phyloP scores from a whole-genome alignment of 2,888 invertebrate genomes.

The Tetanocera ferruginea region DNA sequence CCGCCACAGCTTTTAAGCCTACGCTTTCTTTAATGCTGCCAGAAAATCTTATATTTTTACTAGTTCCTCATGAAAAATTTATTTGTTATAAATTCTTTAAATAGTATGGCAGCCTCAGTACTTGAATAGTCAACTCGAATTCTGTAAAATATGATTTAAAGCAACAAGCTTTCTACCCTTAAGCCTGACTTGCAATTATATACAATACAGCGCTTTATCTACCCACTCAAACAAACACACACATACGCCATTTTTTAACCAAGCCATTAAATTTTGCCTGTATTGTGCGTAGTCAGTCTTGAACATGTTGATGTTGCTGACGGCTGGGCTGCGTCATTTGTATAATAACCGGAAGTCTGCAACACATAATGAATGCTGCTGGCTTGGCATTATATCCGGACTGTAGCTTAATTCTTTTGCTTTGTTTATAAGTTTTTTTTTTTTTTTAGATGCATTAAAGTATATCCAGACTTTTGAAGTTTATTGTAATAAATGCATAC shows the following conservation, averaged over 20 bases:
- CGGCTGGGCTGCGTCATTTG: not conserved
- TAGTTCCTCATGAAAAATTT: too few relatives aligned
- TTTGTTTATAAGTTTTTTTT: not conserved
- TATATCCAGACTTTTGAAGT: too few relatives aligned
- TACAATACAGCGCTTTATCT: not conserved
- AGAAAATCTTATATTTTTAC: too few relatives aligned
- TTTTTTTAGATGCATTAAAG: too few relatives aligned
- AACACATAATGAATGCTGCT: not conserved
- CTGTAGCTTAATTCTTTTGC: not conserved
- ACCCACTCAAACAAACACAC: not conserved
- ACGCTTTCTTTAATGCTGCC: too few relatives aligned
- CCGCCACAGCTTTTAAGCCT: too few relatives aligned
- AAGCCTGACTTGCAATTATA: not conserved
- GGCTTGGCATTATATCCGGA: not conserved
- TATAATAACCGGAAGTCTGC: slow-evolving; percentile 31
- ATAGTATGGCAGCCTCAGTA: too few relatives aligned
- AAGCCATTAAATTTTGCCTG: not conserved
- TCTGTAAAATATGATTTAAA: too few relatives aligned
- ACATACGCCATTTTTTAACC: not conserved
- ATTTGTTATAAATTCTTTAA: too few relatives aligned
- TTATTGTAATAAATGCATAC: too few relatives aligned
- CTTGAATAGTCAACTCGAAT: too few relatives aligned
- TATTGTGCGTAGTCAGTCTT: not conserved
- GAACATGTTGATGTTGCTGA: not conserved
- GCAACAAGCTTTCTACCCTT: not conserved